Evolutionary conservation across 2,113 vertebrate species (phyloP).

Genomic region (Scalopus aquaticus): DNA sequence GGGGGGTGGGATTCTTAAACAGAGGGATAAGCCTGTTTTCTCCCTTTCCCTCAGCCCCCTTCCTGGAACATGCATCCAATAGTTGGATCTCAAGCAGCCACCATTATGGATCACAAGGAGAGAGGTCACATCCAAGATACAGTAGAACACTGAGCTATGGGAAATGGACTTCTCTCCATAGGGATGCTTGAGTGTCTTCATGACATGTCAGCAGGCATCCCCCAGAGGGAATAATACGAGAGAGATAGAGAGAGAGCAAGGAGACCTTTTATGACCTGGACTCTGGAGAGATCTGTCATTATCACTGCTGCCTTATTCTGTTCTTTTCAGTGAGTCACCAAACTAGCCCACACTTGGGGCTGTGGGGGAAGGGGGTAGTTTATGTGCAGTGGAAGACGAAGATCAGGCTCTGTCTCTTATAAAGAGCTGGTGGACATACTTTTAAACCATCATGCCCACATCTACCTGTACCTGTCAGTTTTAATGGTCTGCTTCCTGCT

Average conservation of each 20-base stretch:
- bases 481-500: background rate
- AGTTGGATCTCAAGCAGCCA: background rate
- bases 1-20: background rate
- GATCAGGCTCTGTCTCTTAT: background rate
- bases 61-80: background rate
- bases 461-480: background rate
- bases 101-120: background rate
- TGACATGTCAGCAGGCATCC: background rate
- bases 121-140: background rate
- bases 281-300: background rate
- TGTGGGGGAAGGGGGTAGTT: background rate
- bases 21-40: background rate
- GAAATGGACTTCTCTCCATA: background rate
- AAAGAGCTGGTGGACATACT: background rate
- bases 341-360: background rate
- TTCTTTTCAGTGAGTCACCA: background rate
- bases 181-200: background rate
- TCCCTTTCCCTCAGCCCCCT: background rate
- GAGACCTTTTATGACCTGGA: background rate
- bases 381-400: background rate
- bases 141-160: background rate
- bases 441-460: background rate
- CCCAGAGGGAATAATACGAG: background rate
- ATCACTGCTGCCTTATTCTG: background rate
- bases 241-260: background rate